Evolutionary conservation across 1,140 invertebrate genomes (phyloP).

Genomic region (Euura lappo): DNA sequence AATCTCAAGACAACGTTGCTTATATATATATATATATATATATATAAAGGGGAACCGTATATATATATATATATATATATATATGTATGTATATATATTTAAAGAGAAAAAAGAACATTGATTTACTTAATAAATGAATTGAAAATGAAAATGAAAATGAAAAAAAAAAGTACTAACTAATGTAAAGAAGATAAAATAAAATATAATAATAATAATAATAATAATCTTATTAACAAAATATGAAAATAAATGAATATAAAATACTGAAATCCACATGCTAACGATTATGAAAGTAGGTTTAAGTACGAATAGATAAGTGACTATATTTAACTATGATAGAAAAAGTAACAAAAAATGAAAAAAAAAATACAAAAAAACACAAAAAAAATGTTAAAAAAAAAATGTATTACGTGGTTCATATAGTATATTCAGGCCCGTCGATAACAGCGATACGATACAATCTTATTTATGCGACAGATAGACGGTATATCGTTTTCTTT

Average conservation of each 20-base stretch:
- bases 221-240: not conserved
- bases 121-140: slow-evolving; percentile 8
- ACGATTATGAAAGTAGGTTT: not conserved
- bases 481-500: not conserved
- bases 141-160: not conserved
- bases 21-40: not conserved
- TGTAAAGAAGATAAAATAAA: not conserved
- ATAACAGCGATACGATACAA: not conserved
- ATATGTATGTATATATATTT: not conserved
- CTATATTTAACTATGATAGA: not conserved
- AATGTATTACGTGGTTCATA: not conserved
- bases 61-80: no score
- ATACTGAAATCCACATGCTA: slow-evolving; percentile 1
- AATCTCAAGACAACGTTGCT: not conserved
- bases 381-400: not conserved
- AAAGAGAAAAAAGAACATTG: not conserved
- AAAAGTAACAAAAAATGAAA: not conserved
- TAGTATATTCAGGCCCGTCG: not conserved
- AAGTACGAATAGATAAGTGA: slow-evolving; percentile 1
- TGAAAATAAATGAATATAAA: not conserved
- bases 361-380: not conserved
- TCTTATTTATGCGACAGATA: not conserved
- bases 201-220: not conserved
- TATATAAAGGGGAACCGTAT: not conserved
- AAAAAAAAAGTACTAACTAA: not conserved